Base-by-base conservation (phyloP, 2,888 invertebrate species). In the Dascillus cervinus region DNA sequence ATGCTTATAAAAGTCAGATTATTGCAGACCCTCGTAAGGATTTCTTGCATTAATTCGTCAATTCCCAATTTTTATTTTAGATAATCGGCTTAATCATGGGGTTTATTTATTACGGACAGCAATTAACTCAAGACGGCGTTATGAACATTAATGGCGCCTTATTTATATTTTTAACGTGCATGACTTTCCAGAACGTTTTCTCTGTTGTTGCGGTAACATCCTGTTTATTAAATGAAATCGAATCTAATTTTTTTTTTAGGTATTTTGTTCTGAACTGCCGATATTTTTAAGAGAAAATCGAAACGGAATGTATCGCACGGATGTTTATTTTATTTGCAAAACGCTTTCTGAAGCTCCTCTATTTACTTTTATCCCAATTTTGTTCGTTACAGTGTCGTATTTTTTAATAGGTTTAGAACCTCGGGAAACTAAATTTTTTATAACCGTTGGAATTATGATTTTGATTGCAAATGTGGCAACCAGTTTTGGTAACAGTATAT, bases 181-280 rank as follows among this genome's bases (percentile, higher is more conserved):
- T 91, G 82, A 92, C 92, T 3, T 92, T 94, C 64, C 88, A 90
- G 53, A 92, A 91, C 62, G 81, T 91, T n/a, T 92, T 92, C 56
- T 88, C 91, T 38, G 94, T 95, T 22, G 82, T 94, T 35, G 87
- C 85, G 62, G 95, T 94, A 65, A 77, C n/a, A n/a, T n/a, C n/a
- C n/a, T n/a, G 84, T 71, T 34, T 22, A 20, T 11, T 13, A 2
- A 13, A 21, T 21, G 13, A 12, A 13, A 22, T 9, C 13, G 17
- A 29, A 14, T 17, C 13, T 22, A 20, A 17, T 22, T 11, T 34
- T 32, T 30, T 31, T 52, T 55, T 3, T 57, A 90, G 90, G 87
- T 90, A 22, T 92, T 95, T 61, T 88, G 88, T 48, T 74, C 82
- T 0, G 94, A 95, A 58, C 68, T 91, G 15, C 90, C 91, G 1